Conservation (phyloP, 2,888 invertebrate species). For the Branchellion lobata region DNA sequence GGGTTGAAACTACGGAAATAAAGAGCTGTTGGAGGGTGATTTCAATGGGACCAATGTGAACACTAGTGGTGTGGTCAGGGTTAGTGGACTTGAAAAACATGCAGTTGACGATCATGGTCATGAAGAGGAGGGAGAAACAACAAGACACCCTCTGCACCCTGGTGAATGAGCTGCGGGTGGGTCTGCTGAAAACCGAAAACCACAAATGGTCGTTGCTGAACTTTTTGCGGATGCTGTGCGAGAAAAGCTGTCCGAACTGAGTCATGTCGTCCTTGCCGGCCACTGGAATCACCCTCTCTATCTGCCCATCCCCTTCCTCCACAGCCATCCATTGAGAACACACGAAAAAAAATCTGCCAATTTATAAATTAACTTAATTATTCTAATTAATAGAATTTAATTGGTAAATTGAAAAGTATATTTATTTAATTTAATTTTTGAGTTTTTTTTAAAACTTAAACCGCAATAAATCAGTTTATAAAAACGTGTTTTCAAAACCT, state of each 20-base stretch:
- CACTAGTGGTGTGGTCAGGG: slow-evolving; percentile 53
- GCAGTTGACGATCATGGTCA: slow-evolving; percentile 62
- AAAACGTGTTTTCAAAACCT: too few species aligned
- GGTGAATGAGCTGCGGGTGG: slow-evolving; percentile 61
- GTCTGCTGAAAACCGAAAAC: slow-evolving; percentile 61
- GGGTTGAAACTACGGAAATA: slow-evolving; percentile 59
- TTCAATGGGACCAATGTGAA: slow-evolving; percentile 62
- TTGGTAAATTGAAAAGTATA: neutral
- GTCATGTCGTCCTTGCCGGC: slow-evolving; percentile 60
- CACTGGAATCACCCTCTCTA: slow-evolving; percentile 61
- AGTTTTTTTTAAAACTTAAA: too few species aligned
- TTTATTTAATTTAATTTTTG: neutral
- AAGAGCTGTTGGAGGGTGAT: slow-evolving; percentile 63
- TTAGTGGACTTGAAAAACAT: slow-evolving; percentile 59
- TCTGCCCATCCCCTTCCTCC: slow-evolving; percentile 61
- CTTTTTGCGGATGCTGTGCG: slow-evolving; percentile 60
- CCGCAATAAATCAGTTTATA: too few species aligned
- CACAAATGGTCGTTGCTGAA: slow-evolving; percentile 62
- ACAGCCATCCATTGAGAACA: slow-evolving; percentile 61
- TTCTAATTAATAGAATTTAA: neutral
- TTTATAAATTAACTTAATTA: neutral
- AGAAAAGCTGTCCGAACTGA: slow-evolving; percentile 57
- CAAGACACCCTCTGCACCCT: slow-evolving; percentile 62
- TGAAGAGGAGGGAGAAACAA: slow-evolving; percentile 60
- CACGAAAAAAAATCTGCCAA: slow-evolving; percentile 60